Evolutionary conservation across 2,797 vertebrate genomes (phyloP).

Genomic region (Acropternis orthonyx): DNA sequence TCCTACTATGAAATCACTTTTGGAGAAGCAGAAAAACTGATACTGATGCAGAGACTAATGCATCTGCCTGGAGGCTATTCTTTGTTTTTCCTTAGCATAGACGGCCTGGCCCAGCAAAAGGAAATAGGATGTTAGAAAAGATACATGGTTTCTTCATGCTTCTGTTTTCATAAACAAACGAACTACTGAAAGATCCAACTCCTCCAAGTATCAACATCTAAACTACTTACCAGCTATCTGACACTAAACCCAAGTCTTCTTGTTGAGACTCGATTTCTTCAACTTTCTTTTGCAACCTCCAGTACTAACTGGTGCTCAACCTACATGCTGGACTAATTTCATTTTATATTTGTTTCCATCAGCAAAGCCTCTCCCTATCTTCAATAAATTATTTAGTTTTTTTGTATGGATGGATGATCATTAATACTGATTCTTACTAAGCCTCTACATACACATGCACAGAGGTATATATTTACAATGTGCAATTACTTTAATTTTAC

Average conservation of each 20-base stretch:
- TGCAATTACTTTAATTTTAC: slow-evolving; percentile 16
- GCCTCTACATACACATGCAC: neutral
- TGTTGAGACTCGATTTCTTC: neutral
- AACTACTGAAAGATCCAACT: neutral
- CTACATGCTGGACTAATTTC: neutral
- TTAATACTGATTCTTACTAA: neutral
- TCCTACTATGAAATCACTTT: slow-evolving; percentile 26
- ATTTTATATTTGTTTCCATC: neutral
- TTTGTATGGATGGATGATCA: neutral
- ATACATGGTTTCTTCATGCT: neutral
- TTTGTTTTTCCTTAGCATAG: neutral
- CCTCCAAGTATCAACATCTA: neutral
- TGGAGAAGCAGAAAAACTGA: neutral
- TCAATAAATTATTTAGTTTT: neutral
- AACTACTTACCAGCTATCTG: neutral
- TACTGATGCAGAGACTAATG: slow-evolving; percentile 2
- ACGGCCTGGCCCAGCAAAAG: neutral
- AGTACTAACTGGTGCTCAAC: neutral
- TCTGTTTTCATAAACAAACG: neutral
- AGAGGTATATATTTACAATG: neutral
- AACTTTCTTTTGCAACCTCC: neutral
- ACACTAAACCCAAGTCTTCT: neutral
- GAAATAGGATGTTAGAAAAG: neutral
- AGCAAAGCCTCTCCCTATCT: neutral
- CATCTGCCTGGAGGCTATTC: slow-evolving; percentile 8